Evolutionary conservation across 1,140 invertebrate species (phyloP).

Genomic region (Ooceraea biroi): DNA sequence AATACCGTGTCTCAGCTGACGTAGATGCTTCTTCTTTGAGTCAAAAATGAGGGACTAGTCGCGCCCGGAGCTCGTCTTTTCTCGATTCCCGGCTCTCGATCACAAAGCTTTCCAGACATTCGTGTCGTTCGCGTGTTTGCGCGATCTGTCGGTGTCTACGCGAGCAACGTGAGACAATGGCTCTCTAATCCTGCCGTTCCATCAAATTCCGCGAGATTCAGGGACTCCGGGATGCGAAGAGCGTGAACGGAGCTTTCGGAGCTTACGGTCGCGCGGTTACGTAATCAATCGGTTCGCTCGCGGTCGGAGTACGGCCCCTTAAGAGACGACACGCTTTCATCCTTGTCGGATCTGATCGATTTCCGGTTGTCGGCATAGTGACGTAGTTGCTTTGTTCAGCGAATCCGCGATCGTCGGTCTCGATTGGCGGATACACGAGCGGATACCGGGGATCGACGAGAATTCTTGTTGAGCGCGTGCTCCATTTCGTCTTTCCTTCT

Average conservation of each 20-base stretch:
- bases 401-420: constrained; percentile 9
- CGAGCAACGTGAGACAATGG: constrained; percentile 41
- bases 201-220: constrained; percentile 35
- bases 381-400: constrained; percentile 7
- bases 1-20: background rate
- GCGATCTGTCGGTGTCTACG: constrained; percentile 50
- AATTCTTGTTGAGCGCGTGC: constrained; percentile 2
- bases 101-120: constrained; percentile 10
- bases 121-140: constrained; percentile 37
- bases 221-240: background rate
- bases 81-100: constrained; percentile 45
- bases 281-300: constrained; percentile 50
- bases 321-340: constrained; percentile 42
- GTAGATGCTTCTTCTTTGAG: background rate
- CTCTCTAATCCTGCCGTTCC: constrained; percentile 50
- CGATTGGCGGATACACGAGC: constrained; percentile 28
- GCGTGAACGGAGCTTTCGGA: background rate
- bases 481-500: constrained; percentile 8
- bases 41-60: background rate
- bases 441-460: background rate
- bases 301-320: background rate
- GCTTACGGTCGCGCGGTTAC: constrained; percentile 41
- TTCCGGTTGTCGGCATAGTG: background rate
- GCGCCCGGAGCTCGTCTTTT: background rate
- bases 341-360: constrained; percentile 25